Evolutionary conservation across 1,140 invertebrate species (phyloP), one percentile per base, ranked within the genome.

Genomic region (Euura saliciscinereae): DNA sequence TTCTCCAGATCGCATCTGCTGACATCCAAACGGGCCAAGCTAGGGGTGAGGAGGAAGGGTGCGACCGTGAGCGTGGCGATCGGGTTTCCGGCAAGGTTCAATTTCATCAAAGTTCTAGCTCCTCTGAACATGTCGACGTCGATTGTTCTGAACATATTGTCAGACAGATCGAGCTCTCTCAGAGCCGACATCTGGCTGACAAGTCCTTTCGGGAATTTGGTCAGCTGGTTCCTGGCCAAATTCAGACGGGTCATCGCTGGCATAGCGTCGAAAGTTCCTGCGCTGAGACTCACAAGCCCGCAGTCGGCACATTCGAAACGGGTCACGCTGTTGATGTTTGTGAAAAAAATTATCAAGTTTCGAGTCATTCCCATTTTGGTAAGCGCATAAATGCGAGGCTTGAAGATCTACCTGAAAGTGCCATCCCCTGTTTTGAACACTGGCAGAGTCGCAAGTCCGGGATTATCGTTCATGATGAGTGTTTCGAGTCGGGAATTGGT

Each of bases 51-150:
- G n/a, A 90, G 71, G 81, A 94, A 94, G 2, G 92, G 86, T 45
- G 91, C 89, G 1, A 91, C 88, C 65, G 93, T 91, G 2, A 95
- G 79, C 10, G 89, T 87, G 74, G 87, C 89, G 64, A 95, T 83
- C 4, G 91, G 90, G 81, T 95, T 95, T 6, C 91, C 90, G 74
- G 92, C 91, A 64, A 95, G 86, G 80, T 89, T 92, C 2, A 95
- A 78, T 82, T 91, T 94, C 5, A 85, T 88, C 68, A 95, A 82
- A 64, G 75, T 90, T 79, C 76, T 86, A 82, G 84, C 84, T 10
- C 85, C 86, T n/a, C 67, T 66, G 79, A 95, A 94, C 71, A 92
- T 87, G 68, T 90, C 85, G 2, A 84, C 82, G n/a, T 91, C 88
- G 42, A 94, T 78, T 6, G 83, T 83, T 1, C 80, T 79, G 28